Conservation (phyloP, 2,888 invertebrate species). For the Catocala sponsa region DNA sequence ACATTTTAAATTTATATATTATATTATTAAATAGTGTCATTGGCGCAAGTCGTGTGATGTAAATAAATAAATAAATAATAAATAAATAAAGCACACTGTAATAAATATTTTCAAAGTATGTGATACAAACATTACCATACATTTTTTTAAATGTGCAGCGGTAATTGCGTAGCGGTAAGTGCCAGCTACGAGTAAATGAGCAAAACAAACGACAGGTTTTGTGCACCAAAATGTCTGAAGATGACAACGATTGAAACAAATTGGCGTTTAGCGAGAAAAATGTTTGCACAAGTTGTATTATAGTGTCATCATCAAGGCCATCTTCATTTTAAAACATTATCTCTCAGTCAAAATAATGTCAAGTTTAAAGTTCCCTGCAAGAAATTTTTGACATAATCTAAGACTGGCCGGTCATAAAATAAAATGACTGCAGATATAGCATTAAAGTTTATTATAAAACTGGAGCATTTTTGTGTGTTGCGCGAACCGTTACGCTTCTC, state of each 20-base stretch:
- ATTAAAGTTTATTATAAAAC: constrained; percentile 70
- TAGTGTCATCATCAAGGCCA: constrained; percentile 26
- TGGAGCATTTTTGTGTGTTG: constrained; percentile 73
- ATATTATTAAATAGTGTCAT: too few species aligned
- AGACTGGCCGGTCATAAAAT: constrained; percentile 68
- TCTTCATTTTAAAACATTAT: constrained; percentile 22
- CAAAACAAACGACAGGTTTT: constrained; percentile 13
- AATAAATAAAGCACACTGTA: constrained; percentile 8
- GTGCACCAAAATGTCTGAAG: constrained; percentile 19
- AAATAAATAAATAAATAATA: too few species aligned
- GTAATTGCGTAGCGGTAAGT: too few species aligned
- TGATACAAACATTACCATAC: too few species aligned
- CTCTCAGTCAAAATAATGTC: constrained; percentile 44
- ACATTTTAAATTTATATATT: too few species aligned
- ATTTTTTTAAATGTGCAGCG: background rate
- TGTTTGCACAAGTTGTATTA: constrained; percentile 9
- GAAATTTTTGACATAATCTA: constrained; percentile 69
- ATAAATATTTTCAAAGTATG: too few species aligned
- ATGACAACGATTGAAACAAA: constrained; percentile 24
- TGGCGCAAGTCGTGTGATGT: too few species aligned
- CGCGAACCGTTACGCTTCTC: constrained; percentile 76
- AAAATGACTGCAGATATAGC: constrained; percentile 58
- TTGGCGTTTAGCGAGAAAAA: constrained; percentile 25
- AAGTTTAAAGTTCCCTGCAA: constrained; percentile 49
- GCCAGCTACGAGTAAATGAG: constrained; percentile 15